These are phyloP conservation scores for Trichosurus vulpecula DNA, from an alignment of 2,797 vertebrate species.

Conservation along the genomic window DNA sequence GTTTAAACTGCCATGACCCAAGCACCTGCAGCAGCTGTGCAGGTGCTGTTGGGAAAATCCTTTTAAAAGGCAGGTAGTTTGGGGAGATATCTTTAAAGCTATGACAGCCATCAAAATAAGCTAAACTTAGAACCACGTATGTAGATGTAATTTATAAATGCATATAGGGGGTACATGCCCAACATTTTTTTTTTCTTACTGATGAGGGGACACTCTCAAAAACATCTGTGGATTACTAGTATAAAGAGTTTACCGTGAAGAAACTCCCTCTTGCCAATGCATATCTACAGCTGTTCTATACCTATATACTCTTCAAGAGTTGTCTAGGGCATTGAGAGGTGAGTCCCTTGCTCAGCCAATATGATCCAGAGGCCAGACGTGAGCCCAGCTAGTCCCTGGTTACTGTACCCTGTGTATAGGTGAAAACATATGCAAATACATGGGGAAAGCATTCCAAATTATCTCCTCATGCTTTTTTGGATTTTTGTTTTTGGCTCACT, in stretches of 20 bases:
- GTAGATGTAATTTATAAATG: neutral
- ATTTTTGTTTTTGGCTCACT: neutral
- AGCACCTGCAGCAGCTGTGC: neutral
- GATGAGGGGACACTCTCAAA: neutral
- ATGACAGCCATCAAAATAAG: neutral
- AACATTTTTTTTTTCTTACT: neutral
- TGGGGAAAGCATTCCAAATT: neutral
- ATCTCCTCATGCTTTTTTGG: neutral
- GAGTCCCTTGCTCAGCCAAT: neutral
- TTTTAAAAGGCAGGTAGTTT: neutral
- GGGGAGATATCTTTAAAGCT: neutral
- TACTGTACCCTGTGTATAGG: neutral
- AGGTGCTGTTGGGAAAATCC: neutral
- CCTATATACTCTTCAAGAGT: neutral
- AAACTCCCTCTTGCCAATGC: neutral
- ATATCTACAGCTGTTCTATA: neutral
- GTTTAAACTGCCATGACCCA: neutral
- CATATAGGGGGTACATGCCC: neutral
- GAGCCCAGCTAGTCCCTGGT: neutral
- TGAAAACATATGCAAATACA: neutral
- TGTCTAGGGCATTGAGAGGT: neutral
- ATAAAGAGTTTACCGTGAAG: neutral
- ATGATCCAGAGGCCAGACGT: neutral
- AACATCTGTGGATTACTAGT: neutral
- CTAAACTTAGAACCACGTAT: neutral